A percentile compares a stretch with the other conserved stretches of the same genome.
Evolutionary conservation across 1,140 invertebrate species (phyloP).

Genomic region (Euwallacea similis): DNA sequence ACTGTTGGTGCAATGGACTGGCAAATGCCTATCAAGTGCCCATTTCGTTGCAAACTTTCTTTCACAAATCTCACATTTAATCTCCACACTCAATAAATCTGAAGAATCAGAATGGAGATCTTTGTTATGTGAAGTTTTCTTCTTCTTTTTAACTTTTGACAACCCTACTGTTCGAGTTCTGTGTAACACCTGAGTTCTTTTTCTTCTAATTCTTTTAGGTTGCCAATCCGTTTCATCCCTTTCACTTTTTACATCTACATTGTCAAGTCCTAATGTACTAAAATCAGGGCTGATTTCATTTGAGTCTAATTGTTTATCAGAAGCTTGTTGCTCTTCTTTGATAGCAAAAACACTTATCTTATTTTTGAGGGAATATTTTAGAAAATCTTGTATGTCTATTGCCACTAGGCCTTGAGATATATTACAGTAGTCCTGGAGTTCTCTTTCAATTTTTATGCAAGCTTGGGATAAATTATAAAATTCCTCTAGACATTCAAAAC

Average conservation of each 20-base stretch:
- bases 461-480: slow-evolving; percentile 15
- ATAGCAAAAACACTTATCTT: background rate
- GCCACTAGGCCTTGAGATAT: background rate
- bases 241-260: slow-evolving; percentile 16
- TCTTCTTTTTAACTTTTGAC: too few species aligned
- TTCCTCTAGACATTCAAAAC: slow-evolving; percentile 17
- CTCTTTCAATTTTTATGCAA: slow-evolving; percentile 14
- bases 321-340: slow-evolving; percentile 3
- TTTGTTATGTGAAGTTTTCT: background rate
- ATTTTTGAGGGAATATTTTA: slow-evolving; percentile 6
- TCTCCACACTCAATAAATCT: background rate
- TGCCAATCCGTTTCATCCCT: background rate
- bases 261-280: background rate
- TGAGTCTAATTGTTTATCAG: background rate
- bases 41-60: slow-evolving; percentile 32
- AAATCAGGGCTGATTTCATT: background rate
- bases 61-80: slow-evolving; percentile 27
- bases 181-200: background rate
- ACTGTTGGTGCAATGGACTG: slow-evolving; percentile 13
- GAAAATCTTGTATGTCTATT: slow-evolving; percentile 10
- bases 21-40: slow-evolving; percentile 22
- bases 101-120: background rate
- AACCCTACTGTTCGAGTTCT: too few species aligned
- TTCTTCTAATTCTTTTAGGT: background rate
- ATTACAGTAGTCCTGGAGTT: slow-evolving; percentile 19